Base-by-base conservation (phyloP, 2,797 vertebrate genomes). In the Helostoma temminkii region DNA sequence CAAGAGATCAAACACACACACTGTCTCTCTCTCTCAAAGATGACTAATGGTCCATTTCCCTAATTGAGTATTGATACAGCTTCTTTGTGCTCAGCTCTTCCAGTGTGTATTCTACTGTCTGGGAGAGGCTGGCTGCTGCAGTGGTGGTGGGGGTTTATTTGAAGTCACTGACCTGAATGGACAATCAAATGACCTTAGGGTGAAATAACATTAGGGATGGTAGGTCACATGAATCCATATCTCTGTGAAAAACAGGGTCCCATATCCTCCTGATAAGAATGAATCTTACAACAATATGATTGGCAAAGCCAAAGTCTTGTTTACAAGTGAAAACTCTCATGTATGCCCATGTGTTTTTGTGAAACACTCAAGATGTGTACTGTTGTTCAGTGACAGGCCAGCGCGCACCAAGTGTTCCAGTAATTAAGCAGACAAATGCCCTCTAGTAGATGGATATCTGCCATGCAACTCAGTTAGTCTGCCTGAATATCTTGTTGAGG, bases 141-240 rank as follows among this genome's bases (percentile, higher is more conserved):
- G 66, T 22, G 24, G 34, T 10, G 55, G 22, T n/a, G 42, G 59
- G 34, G 65, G 36, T 56, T 80, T 71, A 89, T 90, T 90, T 79
- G 56, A 79, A 93, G 75, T 69, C 86, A 85, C 18, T 92, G 92
- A 92, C 91, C 88, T 87, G 86, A 66, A 92, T 45, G 64, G 71
- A 72, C 49, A 45, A 72, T 45, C 9, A 1, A 45, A 78, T 86
- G 83, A 89, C 90, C 89, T 5, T 53, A 80, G 78, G 81, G 81
- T 61, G 56, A 65, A 73, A 68, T 49, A 66, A 74, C 70, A 76
- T 50, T 47, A 32, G 54, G 62, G 48, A 3, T 16, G 26, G 64
- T 47, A 39, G 41, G 53, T 61, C 42, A 71, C 81, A 79, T 70
- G 78, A 18, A 47, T n/a, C 50, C 48, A 67, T 49, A 80, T 61